Evolutionary conservation across 1,140 invertebrate genomes (phyloP).

Genomic region (Drosophila nannoptera): DNA sequence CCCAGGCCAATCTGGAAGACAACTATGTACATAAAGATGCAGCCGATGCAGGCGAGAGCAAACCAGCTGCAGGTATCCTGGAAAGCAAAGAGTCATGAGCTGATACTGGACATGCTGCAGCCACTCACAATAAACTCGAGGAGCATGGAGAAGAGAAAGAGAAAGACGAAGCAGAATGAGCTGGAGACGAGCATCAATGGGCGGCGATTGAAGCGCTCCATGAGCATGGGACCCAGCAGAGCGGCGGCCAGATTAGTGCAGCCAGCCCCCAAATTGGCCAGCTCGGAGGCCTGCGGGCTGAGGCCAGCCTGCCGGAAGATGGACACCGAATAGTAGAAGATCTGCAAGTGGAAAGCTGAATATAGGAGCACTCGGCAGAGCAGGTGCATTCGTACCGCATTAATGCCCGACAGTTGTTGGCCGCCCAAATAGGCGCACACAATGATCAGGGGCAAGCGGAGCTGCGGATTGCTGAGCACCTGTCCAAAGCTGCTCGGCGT

Average conservation of each 20-base stretch:
- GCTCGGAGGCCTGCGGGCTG: conserved; percentile 80
- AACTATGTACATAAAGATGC: conserved; percentile 87
- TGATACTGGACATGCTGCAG: neutral
- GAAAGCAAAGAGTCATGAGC: neutral
- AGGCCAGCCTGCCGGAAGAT: conserved; percentile 85
- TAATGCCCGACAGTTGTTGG: conserved; percentile 92
- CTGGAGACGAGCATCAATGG: conserved; percentile 81
- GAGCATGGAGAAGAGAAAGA: conserved; percentile 81
- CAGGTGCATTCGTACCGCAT: conserved; percentile 82
- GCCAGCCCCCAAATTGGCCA: conserved; percentile 85
- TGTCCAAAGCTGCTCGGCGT: conserved; percentile 81
- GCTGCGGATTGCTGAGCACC: conserved; percentile 44
- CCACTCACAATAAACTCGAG: conserved; percentile 82
- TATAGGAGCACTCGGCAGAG: neutral
- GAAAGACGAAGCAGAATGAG: conserved; percentile 79
- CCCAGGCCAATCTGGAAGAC: conserved; percentile 90
- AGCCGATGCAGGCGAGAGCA: conserved; percentile 82
- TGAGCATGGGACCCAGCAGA: conserved; percentile 81
- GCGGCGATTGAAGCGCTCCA: conserved; percentile 81
- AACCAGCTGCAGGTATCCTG: conserved; percentile 83
- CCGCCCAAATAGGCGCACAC: conserved; percentile 87
- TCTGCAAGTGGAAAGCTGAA: no score
- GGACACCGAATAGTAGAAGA: conserved; percentile 87
- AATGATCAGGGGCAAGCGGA: conserved; percentile 84
- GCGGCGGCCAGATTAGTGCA: conserved; percentile 84